Conservation (phyloP, 2,113 vertebrate genomes). For the Menidia beryllina region DNA sequence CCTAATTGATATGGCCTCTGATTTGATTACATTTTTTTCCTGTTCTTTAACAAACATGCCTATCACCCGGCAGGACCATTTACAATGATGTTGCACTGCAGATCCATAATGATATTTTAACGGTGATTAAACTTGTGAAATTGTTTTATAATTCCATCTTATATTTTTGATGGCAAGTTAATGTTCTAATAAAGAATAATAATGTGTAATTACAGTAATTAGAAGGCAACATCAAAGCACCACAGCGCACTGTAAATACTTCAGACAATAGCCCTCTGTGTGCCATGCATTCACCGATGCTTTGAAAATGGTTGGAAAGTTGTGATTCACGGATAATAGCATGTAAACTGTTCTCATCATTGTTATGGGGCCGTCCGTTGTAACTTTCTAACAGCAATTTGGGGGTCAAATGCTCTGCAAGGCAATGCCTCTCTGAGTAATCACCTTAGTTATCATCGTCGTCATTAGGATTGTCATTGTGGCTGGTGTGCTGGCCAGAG, state of each 20-base stretch:
- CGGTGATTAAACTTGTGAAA: slow-evolving; percentile 10
- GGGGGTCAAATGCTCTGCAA: slow-evolving; percentile 48
- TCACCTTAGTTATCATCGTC: slow-evolving; percentile 50
- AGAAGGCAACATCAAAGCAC: slow-evolving; percentile 72
- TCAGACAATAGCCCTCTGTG: slow-evolving; percentile 58
- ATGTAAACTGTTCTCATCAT: slow-evolving; percentile 39
- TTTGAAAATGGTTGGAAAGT: slow-evolving; percentile 41
- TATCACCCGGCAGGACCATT: slow-evolving; percentile 12
- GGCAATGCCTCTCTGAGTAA: slow-evolving; percentile 47
- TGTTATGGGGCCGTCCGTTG: slow-evolving; percentile 2
- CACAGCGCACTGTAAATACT: slow-evolving; percentile 37
- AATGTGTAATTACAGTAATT: slow-evolving; percentile 73
- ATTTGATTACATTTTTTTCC: too few species aligned
- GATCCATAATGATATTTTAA: slow-evolving; percentile 6
- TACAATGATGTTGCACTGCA: slow-evolving; percentile 1
- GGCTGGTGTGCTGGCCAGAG: slow-evolving; percentile 52
- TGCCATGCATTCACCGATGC: slow-evolving; percentile 27
- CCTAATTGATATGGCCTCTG: too few species aligned
- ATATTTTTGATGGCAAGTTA: slow-evolving; percentile 27
- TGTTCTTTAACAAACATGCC: slow-evolving; percentile 6
- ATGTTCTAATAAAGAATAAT: slow-evolving; percentile 71
- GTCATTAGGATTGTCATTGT: slow-evolving; percentile 58
- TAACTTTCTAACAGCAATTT: slow-evolving; percentile 30
- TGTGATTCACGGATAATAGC: slow-evolving; percentile 68
- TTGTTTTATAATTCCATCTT: slow-evolving; percentile 33